Evolutionary conservation across 2,113 vertebrate genomes (phyloP).

Genomic region (Tinamus guttatus): DNA sequence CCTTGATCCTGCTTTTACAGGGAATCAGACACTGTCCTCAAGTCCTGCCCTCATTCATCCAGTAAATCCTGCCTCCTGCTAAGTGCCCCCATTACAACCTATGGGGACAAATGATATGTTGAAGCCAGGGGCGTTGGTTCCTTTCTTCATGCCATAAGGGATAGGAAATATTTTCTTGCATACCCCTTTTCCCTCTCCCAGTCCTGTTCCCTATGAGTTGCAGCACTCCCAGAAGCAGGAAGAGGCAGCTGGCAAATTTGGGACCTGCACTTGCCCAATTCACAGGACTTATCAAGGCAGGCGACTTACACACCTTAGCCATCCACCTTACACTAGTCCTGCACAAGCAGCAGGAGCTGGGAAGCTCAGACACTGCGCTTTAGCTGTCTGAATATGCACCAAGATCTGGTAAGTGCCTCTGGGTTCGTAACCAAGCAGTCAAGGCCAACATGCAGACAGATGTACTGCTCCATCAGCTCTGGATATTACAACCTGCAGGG

Average conservation of each 20-base stretch:
- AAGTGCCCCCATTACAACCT: background rate
- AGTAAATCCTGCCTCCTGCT: background rate
- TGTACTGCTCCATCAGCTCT: background rate
- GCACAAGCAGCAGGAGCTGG: fast-evolving
- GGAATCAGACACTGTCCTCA: background rate
- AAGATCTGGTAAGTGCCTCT: background rate
- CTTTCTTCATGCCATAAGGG: background rate
- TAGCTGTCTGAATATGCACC: background rate
- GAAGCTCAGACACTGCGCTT: background rate
- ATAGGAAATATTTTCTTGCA: background rate
- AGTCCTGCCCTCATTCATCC: background rate
- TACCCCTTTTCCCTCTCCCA: background rate
- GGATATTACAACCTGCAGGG: background rate
- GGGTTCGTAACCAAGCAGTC: background rate
- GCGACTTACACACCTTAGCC: background rate
- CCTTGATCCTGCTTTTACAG: background rate
- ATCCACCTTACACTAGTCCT: background rate
- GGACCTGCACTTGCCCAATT: background rate
- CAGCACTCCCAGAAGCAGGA: background rate
- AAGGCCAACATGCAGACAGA: background rate
- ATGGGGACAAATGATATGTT: background rate
- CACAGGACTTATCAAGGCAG: background rate
- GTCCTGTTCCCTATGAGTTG: background rate
- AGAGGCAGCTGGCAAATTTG: background rate
- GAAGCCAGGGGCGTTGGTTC: background rate